Conservation (phyloP, 2,113 vertebrate species). For the Datnioides undecimradiatus region DNA sequence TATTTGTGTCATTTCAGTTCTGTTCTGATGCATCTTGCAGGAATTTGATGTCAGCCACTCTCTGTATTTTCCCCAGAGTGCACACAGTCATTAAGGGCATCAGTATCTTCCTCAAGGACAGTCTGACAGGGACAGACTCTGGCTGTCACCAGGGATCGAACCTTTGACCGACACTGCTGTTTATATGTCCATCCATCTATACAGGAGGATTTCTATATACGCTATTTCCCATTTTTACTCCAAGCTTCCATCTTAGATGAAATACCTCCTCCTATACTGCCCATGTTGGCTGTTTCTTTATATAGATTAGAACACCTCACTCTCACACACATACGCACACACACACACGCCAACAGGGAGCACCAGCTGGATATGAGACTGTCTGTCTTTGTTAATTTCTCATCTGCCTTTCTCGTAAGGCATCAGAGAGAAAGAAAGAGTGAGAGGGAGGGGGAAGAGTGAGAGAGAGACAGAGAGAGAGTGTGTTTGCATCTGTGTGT, state of each 20-base stretch:
- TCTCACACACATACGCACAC: constrained; percentile 6
- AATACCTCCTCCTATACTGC: constrained; percentile 2
- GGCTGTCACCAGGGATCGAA: constrained; percentile 62
- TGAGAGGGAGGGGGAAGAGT: too few relatives aligned
- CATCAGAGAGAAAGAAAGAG: constrained; percentile 37
- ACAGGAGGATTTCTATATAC: constrained; percentile 5
- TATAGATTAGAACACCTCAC: constrained; percentile 20
- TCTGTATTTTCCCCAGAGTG: constrained; percentile 38
- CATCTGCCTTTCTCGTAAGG: constrained; percentile 48
- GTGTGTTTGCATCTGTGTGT: background rate
- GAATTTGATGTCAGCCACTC: constrained; percentile 34
- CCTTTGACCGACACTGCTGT: constrained; percentile 61
- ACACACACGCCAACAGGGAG: constrained; percentile 27
- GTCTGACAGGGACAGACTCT: constrained; percentile 62
- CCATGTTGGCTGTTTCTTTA: constrained; percentile 18
- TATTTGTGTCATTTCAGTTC: constrained; percentile 3
- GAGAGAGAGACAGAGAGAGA: too few relatives aligned
- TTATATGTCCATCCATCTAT: constrained; percentile 55
- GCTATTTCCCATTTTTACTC: constrained; percentile 5
- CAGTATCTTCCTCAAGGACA: constrained; percentile 69
- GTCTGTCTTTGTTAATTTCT: constrained; percentile 72
- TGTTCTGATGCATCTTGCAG: constrained; percentile 4
- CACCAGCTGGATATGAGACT: constrained; percentile 68
- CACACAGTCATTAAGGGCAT: constrained; percentile 61
- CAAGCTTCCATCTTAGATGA: constrained; percentile 6